These are phyloP conservation scores for Malurus elegans DNA, from an alignment of 2,113 vertebrate species.

Conservation along the genomic window DNA sequence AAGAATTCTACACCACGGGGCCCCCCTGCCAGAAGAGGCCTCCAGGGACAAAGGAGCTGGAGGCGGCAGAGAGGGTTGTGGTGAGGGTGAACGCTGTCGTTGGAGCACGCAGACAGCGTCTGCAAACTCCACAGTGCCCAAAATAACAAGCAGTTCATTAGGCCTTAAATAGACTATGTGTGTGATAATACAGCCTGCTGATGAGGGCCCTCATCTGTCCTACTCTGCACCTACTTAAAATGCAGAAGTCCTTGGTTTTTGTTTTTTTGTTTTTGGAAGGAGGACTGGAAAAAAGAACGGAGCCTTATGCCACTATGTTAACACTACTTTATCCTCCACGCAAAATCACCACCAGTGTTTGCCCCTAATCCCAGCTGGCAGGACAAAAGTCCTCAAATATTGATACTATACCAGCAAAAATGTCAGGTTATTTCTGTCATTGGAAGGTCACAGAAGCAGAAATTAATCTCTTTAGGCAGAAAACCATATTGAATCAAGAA, in stretches of 20 bases:
- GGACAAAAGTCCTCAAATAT: neutral
- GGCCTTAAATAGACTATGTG: neutral
- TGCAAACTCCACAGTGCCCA: neutral
- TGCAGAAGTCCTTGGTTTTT: neutral
- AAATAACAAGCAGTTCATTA: neutral
- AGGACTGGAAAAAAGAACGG: neutral
- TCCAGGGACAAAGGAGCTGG: neutral
- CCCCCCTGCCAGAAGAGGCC: neutral
- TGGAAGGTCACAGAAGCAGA: neutral
- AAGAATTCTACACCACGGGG: neutral
- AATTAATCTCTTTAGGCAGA: neutral
- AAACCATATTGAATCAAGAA: neutral
- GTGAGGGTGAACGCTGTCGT: neutral
- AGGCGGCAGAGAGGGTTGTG: neutral
- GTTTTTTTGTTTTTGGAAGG: neutral
- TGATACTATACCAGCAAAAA: neutral
- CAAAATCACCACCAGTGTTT: neutral
- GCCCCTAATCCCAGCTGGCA: neutral
- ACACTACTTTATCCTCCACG: neutral
- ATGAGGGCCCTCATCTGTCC: neutral
- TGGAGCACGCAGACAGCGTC: neutral
- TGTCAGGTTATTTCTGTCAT: neutral
- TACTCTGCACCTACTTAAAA: neutral
- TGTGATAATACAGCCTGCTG: neutral
- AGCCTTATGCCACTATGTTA: neutral